phyloP scores from a whole-genome alignment of 2,888 invertebrate genomes.

The Lapara coniferarum region DNA sequence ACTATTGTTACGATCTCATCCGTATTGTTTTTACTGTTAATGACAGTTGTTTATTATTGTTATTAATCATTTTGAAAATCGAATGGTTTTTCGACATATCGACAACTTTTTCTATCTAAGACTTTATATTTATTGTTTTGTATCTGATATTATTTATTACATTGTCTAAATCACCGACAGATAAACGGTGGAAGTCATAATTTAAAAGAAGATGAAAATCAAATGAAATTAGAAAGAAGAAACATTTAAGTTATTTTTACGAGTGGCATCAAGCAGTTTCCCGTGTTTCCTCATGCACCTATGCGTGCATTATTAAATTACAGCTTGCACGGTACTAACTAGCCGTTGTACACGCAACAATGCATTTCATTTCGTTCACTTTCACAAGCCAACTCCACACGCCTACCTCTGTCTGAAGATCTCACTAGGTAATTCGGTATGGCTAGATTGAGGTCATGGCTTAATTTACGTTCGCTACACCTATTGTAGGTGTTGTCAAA shows the following conservation, averaged over 20 bases:
- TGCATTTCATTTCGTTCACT: conserved; percentile 68
- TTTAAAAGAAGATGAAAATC: no score
- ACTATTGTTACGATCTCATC: background rate
- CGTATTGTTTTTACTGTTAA: no score
- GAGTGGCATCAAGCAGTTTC: background rate
- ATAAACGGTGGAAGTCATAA: no score
- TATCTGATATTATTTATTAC: no score
- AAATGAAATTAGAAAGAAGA: background rate
- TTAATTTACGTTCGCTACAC: conserved; percentile 6
- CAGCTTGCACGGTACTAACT: conserved; percentile 20
- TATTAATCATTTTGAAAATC: no score
- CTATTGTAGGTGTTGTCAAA: conserved; percentile 20
- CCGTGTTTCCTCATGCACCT: conserved; percentile 2
- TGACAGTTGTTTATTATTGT: no score
- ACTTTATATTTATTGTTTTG: no score
- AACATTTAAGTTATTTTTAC: background rate
- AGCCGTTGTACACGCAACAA: conserved; percentile 59
- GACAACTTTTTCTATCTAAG: no score
- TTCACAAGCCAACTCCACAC: conserved; percentile 61
- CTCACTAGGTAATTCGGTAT: background rate
- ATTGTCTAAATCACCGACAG: no score
- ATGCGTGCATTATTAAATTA: conserved; percentile 18
- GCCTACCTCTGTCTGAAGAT: conserved; percentile 41
- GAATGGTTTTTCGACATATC: no score
- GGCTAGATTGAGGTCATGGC: background rate